These are phyloP conservation scores for Ommatoiulus sabulosus DNA, from an alignment of 2,888 invertebrate genomes.

Conservation along the genomic window DNA sequence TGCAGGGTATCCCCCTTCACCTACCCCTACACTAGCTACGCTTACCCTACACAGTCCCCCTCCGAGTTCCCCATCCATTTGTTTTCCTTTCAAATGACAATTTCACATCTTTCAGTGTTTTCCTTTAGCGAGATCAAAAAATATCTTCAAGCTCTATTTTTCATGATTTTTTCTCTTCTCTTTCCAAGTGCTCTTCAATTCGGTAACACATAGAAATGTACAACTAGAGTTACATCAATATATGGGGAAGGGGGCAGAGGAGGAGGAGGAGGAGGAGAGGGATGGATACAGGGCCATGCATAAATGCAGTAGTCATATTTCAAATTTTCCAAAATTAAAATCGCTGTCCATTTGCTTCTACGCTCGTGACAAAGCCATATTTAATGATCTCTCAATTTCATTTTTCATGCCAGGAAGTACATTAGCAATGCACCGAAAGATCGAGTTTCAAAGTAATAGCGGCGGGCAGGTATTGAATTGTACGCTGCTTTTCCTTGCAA, in stretches of 20 bases:
- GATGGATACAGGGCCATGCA: not conserved
- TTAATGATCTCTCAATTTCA: constrained; percentile 9
- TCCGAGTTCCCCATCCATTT: not conserved
- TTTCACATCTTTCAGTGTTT: constrained; percentile 47
- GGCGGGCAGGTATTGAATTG: not conserved
- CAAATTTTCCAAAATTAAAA: not conserved
- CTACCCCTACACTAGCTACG: not conserved
- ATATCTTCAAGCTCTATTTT: constrained; percentile 44
- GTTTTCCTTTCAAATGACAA: constrained; percentile 48
- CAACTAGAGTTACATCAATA: constrained; percentile 28
- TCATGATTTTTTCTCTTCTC: constrained; percentile 25
- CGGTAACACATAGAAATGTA: constrained; percentile 25
- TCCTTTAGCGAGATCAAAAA: constrained; percentile 25
- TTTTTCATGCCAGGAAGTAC: not conserved
- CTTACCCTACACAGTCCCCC: not conserved
- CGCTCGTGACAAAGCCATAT: not conserved
- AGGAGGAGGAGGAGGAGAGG: not conserved
- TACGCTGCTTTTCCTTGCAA: not conserved
- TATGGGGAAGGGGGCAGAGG: not conserved
- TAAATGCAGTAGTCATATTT: not conserved
- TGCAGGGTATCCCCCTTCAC: not conserved
- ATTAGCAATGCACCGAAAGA: not conserved
- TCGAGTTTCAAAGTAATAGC: not conserved
- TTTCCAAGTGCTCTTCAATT: constrained; percentile 45
- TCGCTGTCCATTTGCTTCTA: not conserved